Percentiles rank a stretch among this genome's conserved stretches.
Conservation (phyloP, 2,797 vertebrate species). For the Bovichtus variegatus region DNA sequence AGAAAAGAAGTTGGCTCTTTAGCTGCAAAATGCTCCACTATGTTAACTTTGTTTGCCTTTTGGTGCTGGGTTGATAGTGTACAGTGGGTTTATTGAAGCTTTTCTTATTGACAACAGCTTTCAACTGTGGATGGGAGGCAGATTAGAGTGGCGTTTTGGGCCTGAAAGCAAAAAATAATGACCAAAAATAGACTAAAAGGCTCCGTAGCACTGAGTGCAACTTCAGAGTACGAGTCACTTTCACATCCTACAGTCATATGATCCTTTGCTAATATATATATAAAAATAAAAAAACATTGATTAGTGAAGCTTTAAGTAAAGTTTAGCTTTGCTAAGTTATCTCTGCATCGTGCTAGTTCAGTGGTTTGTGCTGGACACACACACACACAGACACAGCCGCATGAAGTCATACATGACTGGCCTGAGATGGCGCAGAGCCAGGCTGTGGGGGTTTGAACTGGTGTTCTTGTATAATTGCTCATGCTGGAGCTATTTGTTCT, state of each 20-base stretch:
- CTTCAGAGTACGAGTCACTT: background rate
- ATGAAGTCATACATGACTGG: constrained; percentile 28
- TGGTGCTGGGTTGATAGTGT: background rate
- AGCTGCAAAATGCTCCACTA: too few species aligned
- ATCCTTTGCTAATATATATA: background rate
- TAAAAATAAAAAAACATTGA: background rate
- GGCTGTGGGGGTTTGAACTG: constrained; percentile 38
- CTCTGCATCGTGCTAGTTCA: background rate
- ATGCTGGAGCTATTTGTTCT: constrained; percentile 60
- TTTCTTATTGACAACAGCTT: background rate
- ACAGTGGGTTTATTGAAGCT: background rate
- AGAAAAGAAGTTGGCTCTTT: background rate
- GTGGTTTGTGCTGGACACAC: background rate
- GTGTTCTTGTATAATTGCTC: constrained; percentile 40
- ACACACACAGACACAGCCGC: background rate
- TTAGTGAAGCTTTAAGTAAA: background rate
- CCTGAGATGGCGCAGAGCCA: constrained; percentile 16
- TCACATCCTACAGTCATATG: background rate
- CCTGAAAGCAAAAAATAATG: background rate
- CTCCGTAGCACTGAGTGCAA: background rate
- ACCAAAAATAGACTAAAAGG: background rate
- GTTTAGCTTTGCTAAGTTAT: background rate
- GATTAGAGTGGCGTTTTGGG: background rate
- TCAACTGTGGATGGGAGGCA: background rate
- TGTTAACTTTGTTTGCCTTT: background rate